phyloP scores from a whole-genome alignment of 2,113 vertebrate species.

The Tachysurus vachellii region DNA sequence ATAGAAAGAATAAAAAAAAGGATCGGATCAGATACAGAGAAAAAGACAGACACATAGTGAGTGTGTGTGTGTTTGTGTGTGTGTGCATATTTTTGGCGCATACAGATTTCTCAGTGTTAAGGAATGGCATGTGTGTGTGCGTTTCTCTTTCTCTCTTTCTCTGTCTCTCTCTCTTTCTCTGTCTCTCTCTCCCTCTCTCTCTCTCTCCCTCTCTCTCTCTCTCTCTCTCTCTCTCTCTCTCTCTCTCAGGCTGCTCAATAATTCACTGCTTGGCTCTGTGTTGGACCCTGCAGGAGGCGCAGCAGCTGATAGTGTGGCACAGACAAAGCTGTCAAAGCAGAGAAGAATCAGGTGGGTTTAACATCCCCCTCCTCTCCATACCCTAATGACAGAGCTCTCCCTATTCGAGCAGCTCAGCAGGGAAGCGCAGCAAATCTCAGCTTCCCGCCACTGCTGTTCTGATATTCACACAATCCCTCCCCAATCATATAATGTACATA shows the following conservation, averaged over 20 bases:
- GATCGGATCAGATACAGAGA: not conserved
- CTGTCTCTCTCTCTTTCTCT: no score
- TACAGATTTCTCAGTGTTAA: conserved; percentile 29
- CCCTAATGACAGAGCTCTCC: conserved; percentile 32
- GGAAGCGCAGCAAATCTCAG: conserved; percentile 45
- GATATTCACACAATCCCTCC: conserved; percentile 6
- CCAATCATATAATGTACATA: not conserved
- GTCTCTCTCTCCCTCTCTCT: no score
- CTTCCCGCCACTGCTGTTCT: conserved; percentile 30
- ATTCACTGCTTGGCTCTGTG: conserved; percentile 52
- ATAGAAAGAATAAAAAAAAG: not conserved
- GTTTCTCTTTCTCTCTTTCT: no score
- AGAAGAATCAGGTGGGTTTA: conserved; percentile 56
- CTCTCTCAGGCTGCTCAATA: conserved; percentile 52
- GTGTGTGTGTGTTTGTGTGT: not conserved
- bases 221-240: conserved; percentile 32
- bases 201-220: not conserved
- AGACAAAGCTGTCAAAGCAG: conserved; percentile 61
- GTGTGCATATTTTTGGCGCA: conserved; percentile 8
- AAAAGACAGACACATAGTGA: not conserved
- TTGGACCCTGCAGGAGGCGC: conserved; percentile 44
- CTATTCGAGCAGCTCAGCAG: conserved; percentile 42
- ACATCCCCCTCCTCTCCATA: conserved; percentile 21
- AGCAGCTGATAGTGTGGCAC: conserved; percentile 51
- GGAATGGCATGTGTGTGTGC: conserved; percentile 39